Evolutionary conservation across 2,797 vertebrate genomes (phyloP).

Genomic region (Danionella dracula): DNA sequence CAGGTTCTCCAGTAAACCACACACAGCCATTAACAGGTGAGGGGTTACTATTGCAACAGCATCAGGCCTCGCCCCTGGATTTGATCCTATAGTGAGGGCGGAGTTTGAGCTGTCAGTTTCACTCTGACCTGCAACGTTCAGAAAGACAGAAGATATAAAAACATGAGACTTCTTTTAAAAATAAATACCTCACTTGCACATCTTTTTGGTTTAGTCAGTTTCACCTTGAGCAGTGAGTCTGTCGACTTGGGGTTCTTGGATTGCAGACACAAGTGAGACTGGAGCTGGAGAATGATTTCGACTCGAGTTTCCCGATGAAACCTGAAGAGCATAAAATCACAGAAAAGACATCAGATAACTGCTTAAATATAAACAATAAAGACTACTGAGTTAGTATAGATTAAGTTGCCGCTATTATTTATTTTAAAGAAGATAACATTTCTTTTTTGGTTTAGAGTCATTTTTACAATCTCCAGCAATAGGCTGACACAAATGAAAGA

Average conservation of each 20-base stretch:
- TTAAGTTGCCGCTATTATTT: no score
- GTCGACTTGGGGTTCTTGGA: slow-evolving; percentile 63
- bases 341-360: background rate
- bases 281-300: slow-evolving; percentile 54
- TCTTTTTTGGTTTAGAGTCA: no score
- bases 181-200: no score
- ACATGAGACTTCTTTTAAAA: background rate
- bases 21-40: slow-evolving; percentile 80
- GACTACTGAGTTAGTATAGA: no score
- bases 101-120: slow-evolving; percentile 70
- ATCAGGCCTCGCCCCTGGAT: slow-evolving; percentile 52
- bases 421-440: no score
- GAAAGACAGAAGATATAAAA: background rate
- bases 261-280: slow-evolving; percentile 45
- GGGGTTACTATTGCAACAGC: slow-evolving; percentile 76
- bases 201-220: no score
- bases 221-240: slow-evolving; percentile 83
- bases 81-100: slow-evolving; percentile 63
- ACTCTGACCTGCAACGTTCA: slow-evolving; percentile 73
- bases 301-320: slow-evolving; percentile 56
- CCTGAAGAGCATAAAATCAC: slow-evolving; percentile 54
- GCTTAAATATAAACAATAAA: no score
- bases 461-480: no score
- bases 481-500: no score
- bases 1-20: slow-evolving; percentile 83